A percentile compares a stretch with the other conserved stretches of the same genome.
Evolutionary conservation across 2,888 invertebrate genomes (phyloP).

Genomic region (Creontiades dilutus): DNA sequence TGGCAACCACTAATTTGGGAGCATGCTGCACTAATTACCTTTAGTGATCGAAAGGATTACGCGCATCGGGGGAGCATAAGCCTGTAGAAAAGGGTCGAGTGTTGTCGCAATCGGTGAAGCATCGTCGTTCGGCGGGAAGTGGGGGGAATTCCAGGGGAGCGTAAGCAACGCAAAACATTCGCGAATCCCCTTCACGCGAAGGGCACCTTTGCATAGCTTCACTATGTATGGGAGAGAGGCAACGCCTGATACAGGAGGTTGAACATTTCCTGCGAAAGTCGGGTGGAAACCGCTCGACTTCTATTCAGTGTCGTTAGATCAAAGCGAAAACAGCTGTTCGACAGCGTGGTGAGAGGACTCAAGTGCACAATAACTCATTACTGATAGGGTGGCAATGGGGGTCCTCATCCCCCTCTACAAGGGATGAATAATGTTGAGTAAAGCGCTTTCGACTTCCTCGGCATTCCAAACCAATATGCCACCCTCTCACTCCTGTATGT

Average conservation of each 20-base stretch:
- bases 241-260: background rate
- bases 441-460: slow-evolving; percentile 50
- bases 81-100: slow-evolving; percentile 16
- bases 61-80: slow-evolving; percentile 10
- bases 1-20: slow-evolving; percentile 27
- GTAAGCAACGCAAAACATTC: slow-evolving; percentile 5
- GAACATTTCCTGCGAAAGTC: background rate
- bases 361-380: slow-evolving; percentile 62
- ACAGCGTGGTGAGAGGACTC: slow-evolving; percentile 45
- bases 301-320: background rate
- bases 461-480: slow-evolving; percentile 68
- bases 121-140: background rate
- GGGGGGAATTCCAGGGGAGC: background rate
- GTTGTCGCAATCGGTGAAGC: background rate
- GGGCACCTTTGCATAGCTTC: slow-evolving; percentile 27
- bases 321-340: background rate
- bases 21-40: slow-evolving; percentile 15
- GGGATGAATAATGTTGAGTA: slow-evolving; percentile 63
- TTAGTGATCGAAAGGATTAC: slow-evolving; percentile 30
- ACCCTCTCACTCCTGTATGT: slow-evolving; percentile 55
- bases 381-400: background rate
- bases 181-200: background rate
- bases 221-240: background rate
- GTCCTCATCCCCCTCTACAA: background rate
- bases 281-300: background rate